Evolutionary conservation across 2,113 vertebrate species (phyloP).

Genomic region (Rhinoderma darwinii): DNA sequence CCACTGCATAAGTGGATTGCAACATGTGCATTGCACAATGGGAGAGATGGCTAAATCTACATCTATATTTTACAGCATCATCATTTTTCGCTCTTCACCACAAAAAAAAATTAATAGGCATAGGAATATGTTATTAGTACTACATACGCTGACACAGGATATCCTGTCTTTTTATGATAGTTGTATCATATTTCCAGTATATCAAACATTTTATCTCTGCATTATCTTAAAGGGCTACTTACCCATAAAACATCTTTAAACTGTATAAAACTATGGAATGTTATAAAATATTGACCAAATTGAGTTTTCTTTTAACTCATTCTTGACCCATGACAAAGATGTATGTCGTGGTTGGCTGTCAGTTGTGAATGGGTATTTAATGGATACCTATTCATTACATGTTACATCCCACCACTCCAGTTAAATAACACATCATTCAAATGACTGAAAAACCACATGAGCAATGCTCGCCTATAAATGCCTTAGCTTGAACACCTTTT

Average conservation of each 20-base stretch:
- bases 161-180: not conserved
- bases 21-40: conserved; percentile 15
- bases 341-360: no score
- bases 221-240: not conserved
- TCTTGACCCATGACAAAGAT: no score
- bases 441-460: no score
- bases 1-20: conserved; percentile 19
- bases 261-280: no score
- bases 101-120: not conserved
- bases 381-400: no score
- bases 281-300: no score
- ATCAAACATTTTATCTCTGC: not conserved
- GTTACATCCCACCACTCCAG: no score
- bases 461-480: no score
- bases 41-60: not conserved
- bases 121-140: conserved; percentile 12
- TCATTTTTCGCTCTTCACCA: conserved; percentile 17
- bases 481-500: no score
- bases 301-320: no score
- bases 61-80: conserved; percentile 19
- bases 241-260: not conserved
- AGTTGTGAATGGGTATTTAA: no score
- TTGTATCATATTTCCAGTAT: not conserved
- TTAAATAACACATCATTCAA: no score
- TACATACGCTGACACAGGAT: not conserved